Percentiles rank a stretch among this genome's conserved stretches.
These are phyloP conservation scores for Cephus pulcher DNA, from an alignment of 2,888 invertebrate species.

Conservation along the genomic window DNA sequence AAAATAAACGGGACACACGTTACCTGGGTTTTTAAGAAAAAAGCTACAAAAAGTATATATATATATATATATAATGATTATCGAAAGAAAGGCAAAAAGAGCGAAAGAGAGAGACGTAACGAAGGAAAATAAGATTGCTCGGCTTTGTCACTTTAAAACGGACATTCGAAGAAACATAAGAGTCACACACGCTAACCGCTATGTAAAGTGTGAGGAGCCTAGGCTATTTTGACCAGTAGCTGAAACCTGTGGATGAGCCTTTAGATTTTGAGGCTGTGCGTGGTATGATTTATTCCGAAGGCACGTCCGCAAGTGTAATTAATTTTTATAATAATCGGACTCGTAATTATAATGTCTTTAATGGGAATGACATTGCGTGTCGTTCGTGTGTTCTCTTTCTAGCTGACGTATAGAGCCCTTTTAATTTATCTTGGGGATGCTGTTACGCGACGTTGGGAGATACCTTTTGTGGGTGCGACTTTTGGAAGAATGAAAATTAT, in stretches of 20 bases:
- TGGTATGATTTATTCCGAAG: slow-evolving; percentile 44
- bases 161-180: slow-evolving; percentile 25
- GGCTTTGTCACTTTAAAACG: slow-evolving; percentile 12
- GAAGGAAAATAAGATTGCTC: not conserved
- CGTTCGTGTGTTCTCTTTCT: not conserved
- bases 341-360: not conserved
- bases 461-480: not conserved
- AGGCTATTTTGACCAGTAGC: slow-evolving; percentile 19
- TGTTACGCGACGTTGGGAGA: not conserved
- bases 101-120: not conserved
- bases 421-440: not conserved
- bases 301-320: not conserved
- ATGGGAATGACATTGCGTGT: not conserved
- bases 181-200: slow-evolving; percentile 29
- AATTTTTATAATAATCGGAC: not conserved
- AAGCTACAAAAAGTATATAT: not conserved
- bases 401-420: not conserved
- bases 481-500: not conserved
- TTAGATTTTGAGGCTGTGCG: slow-evolving; percentile 24
- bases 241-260: not conserved
- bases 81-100: slow-evolving; percentile 16
- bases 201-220: slow-evolving; percentile 31
- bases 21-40: not conserved
- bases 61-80: not conserved
- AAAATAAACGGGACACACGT: not conserved